phyloP scores from a whole-genome alignment of 64 coral and sea anemone genomes.

The Trachythela sp. region DNA sequence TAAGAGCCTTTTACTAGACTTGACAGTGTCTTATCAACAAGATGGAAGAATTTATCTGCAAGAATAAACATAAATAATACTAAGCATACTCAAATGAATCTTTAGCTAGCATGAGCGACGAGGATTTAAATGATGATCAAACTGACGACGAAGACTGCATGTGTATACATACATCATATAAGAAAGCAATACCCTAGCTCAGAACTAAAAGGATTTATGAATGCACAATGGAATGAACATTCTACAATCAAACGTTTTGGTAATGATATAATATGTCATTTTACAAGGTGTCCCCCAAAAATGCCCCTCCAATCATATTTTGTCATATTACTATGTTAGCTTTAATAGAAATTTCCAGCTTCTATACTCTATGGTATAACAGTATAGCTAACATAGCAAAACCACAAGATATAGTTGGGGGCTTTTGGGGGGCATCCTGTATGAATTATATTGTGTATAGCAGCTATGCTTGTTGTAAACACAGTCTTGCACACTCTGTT shows the following conservation, averaged over 20 bases:
- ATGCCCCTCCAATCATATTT: not conserved
- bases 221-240: not conserved
- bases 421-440: not conserved
- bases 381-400: not conserved
- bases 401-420: not conserved
- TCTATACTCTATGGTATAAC: not conserved
- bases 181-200: not conserved
- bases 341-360: too few relatives aligned
- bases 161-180: not conserved
- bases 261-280: not conserved
- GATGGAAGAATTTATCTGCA: too few relatives aligned
- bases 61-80: too few relatives aligned
- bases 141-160: too few relatives aligned
- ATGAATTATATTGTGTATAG: not conserved
- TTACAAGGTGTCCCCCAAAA: constrained; percentile 2
- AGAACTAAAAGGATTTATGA: not conserved
- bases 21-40: too few relatives aligned
- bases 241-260: too few relatives aligned
- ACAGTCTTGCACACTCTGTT: constrained; percentile 13
- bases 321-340: too few relatives aligned
- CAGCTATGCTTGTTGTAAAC: not conserved
- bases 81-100: too few relatives aligned
- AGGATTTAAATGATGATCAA: too few relatives aligned
- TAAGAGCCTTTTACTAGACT: too few relatives aligned
- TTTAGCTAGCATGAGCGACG: too few relatives aligned